A percentile compares a stretch with the other conserved stretches of the same genome.
phyloP scores from a whole-genome alignment of 2,113 vertebrate species.

The Macroglossus sobrinus region DNA sequence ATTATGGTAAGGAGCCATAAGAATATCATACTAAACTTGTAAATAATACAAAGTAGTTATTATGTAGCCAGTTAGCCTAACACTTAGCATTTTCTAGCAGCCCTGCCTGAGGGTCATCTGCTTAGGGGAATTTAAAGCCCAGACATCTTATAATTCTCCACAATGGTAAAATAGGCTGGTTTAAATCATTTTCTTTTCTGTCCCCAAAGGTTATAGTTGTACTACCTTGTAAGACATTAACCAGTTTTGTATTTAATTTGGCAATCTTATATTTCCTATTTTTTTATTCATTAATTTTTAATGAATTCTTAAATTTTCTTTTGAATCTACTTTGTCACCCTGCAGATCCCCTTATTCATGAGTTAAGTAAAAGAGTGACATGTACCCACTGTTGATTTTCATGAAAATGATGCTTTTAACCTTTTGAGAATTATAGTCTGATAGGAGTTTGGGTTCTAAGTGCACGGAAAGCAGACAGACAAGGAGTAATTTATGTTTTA shows the following conservation, averaged over 20 bases:
- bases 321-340: background rate
- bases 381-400: background rate
- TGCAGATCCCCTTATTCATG: background rate
- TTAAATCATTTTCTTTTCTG: conserved; percentile 16
- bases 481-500: background rate
- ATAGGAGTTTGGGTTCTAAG: background rate
- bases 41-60: background rate
- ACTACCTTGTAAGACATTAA: background rate
- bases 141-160: background rate
- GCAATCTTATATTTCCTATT: background rate
- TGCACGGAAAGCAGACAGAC: background rate
- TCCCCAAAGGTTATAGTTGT: background rate
- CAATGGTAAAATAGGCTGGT: background rate
- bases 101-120: background rate
- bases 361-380: background rate
- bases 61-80: background rate
- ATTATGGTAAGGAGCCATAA: background rate
- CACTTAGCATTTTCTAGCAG: background rate
- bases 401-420: background rate
- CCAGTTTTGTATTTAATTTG: background rate
- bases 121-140: background rate
- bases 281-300: too few species aligned
- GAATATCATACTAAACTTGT: background rate
- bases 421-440: conserved; percentile 15
- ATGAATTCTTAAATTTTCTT: background rate